These are phyloP conservation scores for Colius striatus DNA, from an alignment of 2,113 vertebrate genomes.

Conservation along the genomic window DNA sequence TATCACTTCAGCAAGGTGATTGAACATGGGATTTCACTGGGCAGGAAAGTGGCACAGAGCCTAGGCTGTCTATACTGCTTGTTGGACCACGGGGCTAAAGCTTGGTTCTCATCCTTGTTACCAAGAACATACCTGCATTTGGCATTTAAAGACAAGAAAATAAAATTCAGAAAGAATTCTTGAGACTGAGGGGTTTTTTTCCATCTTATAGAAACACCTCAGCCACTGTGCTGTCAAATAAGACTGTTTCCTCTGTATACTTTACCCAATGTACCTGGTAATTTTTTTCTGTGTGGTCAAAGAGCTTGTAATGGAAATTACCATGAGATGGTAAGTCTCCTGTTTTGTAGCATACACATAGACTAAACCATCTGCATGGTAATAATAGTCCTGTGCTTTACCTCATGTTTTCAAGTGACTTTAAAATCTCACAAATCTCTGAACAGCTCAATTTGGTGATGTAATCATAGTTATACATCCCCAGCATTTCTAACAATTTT, in stretches of 20 bases:
- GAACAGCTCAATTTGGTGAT: fast-evolving
- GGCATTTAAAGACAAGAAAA: background rate
- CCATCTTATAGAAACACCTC: background rate
- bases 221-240: background rate
- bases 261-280: background rate
- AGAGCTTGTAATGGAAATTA: background rate
- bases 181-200: background rate
- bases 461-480: background rate
- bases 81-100: background rate
- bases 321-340: background rate
- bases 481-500: background rate
- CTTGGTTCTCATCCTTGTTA: background rate
- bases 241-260: background rate
- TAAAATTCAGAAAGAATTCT: background rate
- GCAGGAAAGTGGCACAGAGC: background rate
- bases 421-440: background rate
- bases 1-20: background rate
- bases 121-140: background rate
- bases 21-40: background rate
- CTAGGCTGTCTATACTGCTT: background rate
- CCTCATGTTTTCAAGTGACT: background rate
- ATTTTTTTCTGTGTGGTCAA: background rate
- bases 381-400: background rate
- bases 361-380: background rate
- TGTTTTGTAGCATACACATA: background rate